Conservation (phyloP, 2,797 vertebrate genomes). For the Sphenopsis melanotis region DNA sequence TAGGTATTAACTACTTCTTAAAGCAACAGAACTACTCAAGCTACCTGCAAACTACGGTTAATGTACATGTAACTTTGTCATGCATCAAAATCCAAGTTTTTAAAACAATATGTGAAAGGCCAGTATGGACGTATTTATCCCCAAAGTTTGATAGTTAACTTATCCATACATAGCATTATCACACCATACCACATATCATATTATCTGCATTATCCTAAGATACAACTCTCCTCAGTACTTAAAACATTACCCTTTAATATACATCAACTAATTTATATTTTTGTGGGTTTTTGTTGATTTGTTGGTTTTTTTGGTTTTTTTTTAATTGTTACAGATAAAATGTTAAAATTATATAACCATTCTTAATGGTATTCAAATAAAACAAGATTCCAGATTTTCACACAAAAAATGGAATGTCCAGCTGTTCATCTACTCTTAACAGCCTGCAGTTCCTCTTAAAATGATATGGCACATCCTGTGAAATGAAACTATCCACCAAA, state of each 20-base stretch:
- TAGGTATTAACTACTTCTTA: conserved; percentile 66
- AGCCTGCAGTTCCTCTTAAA: conserved; percentile 73
- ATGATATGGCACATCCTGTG: conserved; percentile 82
- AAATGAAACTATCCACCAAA: conserved; percentile 74
- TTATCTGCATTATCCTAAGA: conserved; percentile 75
- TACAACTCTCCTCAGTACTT: conserved; percentile 76
- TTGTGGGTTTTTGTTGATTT: conserved; percentile 50
- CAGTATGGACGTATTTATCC: conserved; percentile 49
- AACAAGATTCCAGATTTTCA: conserved; percentile 72
- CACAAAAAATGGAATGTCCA: conserved; percentile 75
- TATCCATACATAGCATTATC: conserved; percentile 62
- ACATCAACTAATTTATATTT: conserved; percentile 82
- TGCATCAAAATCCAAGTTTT: conserved; percentile 76
- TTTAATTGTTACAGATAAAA: conserved; percentile 77
- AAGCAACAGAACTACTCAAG: conserved; percentile 69
- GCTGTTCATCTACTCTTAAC: conserved; percentile 68
- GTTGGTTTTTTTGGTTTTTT: conserved; percentile 1
- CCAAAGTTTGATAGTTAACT: conserved; percentile 50
- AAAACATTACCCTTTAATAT: conserved; percentile 77
- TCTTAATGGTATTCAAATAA: conserved; percentile 5
- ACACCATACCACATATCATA: conserved; percentile 72
- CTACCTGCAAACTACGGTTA: conserved; percentile 72
- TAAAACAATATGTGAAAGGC: conserved; percentile 63
- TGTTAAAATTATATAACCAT: conserved; percentile 72
- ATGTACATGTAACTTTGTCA: conserved; percentile 74